Base-by-base conservation (phyloP, 2,797 vertebrate genomes). In the Cottoperca gobio region DNA sequence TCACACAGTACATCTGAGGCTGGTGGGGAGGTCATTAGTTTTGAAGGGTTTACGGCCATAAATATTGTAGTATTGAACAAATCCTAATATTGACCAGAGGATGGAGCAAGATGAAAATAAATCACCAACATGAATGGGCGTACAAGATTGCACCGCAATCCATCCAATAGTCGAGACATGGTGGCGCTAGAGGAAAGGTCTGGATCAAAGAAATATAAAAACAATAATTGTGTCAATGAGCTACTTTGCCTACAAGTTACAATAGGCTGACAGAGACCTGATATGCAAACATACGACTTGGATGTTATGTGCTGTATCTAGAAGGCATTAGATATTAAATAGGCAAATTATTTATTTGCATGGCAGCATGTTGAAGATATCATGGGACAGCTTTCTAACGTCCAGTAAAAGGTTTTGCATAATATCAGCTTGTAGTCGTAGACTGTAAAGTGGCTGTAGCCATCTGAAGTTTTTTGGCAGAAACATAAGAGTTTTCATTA, bases 331-430 rank as follows among this genome's bases (percentile, higher is more conserved):
- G 12, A 28, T 57, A 84, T 89, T 61, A 55, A 60, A 72, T 16
- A 91, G 45, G 79, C 73, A 91, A 91, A 91, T 89, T 0, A 42
- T 60, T 55, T 61, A 49, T 86, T 84, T 90, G 77, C 76, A 85
- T 80, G 46, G 59, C 49, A 52, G 58, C 57, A 60, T 10, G 17
- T 14, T 53, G n/a, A 52, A 76, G 79, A 86, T 83, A 75, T 5
- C 8, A 58, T 13, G 42, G 70, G 59, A 39, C 53, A 50, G 58
- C 81, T 66, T 80, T 81, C 73, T 69, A 74, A 73, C 12, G 2
- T 74, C 31, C 33, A 73, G 24, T 21, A 40, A 24, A 48, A 79
- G 1, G 45, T 78, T 89, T 88, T 80, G 76, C 84, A 88, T 85
- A 54, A 46, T 66, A 83, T 81, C 61, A 46, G 8, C n/a, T 39